phyloP scores from a whole-genome alignment of 2,113 vertebrate species.

The Cryptomyrus ogoouensis region DNA sequence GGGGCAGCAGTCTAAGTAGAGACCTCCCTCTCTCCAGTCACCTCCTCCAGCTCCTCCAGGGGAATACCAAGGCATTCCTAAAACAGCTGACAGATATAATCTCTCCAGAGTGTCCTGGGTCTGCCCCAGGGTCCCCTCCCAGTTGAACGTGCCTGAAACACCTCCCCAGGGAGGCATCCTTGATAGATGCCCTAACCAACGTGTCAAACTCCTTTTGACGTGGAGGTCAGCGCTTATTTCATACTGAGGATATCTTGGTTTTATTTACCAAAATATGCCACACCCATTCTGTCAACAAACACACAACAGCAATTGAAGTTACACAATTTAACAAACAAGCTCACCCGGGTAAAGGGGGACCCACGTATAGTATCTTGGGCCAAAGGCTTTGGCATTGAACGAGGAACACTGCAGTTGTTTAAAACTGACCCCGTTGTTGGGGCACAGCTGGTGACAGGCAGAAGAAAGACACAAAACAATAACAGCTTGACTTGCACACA shows the following conservation, averaged over 20 bases:
- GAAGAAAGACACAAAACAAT: conserved; percentile 26
- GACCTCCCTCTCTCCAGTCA: background rate
- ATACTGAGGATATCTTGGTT: background rate
- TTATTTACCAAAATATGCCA: background rate
- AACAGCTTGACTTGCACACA: background rate
- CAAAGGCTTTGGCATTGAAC: conserved; percentile 79
- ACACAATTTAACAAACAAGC: conserved; percentile 7
- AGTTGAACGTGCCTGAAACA: background rate
- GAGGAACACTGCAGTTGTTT: conserved; percentile 80
- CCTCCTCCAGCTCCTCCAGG: background rate
- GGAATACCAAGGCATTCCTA: background rate
- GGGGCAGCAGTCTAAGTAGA: background rate
- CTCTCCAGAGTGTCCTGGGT: background rate
- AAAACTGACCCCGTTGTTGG: conserved; percentile 70
- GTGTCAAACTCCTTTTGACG: background rate
- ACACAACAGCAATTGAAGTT: background rate
- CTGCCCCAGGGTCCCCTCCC: background rate
- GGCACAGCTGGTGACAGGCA: conserved; percentile 61
- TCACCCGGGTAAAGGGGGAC: conserved; percentile 79
- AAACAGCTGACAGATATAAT: background rate
- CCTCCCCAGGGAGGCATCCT: background rate
- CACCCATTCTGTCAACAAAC: background rate
- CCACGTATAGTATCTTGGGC: conserved; percentile 72
- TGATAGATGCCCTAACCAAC: background rate
- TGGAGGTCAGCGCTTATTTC: background rate